These are phyloP conservation scores for Poeciliopsis gracilis DNA, from an alignment of 2,797 vertebrate genomes.

Conservation along the genomic window DNA sequence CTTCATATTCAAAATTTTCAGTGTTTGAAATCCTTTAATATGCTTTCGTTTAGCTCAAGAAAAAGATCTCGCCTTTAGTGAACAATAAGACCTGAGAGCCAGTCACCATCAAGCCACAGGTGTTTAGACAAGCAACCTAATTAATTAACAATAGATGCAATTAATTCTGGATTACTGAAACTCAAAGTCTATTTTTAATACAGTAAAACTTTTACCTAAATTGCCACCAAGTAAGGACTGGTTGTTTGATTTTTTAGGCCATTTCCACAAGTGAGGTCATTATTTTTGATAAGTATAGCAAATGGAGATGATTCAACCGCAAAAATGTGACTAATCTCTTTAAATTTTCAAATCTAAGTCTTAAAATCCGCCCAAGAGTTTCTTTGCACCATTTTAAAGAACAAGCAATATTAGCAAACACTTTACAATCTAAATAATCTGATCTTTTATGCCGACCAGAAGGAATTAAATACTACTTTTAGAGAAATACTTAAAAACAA, in stretches of 20 bases:
- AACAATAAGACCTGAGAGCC: background rate
- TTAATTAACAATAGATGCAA: background rate
- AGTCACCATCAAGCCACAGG: background rate
- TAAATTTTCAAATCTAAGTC: background rate
- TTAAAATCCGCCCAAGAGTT: background rate
- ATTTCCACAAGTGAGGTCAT: background rate
- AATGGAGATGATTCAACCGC: background rate
- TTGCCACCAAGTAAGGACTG: background rate
- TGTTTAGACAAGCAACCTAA: background rate
- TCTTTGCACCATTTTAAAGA: background rate
- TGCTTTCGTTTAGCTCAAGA: background rate
- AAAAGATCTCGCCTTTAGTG: background rate
- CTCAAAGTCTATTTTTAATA: background rate
- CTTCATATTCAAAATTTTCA: slow-evolving; percentile 6
- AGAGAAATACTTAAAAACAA: background rate
- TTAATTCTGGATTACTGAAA: background rate
- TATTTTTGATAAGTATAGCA: background rate
- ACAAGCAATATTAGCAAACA: background rate
- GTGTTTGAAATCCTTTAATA: background rate
- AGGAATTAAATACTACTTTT: background rate
- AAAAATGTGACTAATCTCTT: background rate
- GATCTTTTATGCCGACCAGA: background rate
- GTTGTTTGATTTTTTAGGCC: background rate
- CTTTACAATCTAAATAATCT: background rate
- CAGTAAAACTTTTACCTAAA: background rate